A percentile compares a stretch with the other conserved stretches of the same genome.
Conservation (phyloP, 2,113 vertebrate genomes). For the Lanius ludovicianus region DNA sequence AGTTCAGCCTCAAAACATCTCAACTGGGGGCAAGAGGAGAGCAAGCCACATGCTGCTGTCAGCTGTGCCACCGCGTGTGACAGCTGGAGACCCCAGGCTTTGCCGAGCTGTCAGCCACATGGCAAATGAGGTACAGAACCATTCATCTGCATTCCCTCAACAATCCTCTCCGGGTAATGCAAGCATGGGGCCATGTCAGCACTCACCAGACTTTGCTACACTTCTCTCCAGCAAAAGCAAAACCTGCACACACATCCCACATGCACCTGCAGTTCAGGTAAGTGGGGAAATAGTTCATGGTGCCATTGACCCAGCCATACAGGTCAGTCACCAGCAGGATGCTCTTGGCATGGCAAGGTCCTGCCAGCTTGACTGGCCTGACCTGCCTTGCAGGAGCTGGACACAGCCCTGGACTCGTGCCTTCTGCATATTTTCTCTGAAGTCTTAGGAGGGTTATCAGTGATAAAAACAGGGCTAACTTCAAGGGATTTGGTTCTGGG, state of each 20-base stretch:
- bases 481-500: not conserved
- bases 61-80: not conserved
- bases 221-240: not conserved
- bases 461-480: not conserved
- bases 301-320: not conserved
- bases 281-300: not conserved
- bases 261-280: not conserved
- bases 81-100: not conserved
- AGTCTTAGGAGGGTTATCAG: not conserved
- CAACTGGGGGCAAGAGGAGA: not conserved
- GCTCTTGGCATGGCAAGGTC: not conserved
- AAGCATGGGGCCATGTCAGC: not conserved
- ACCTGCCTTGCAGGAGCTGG: not conserved
- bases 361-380: not conserved
- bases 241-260: fast-evolving
- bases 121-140: not conserved
- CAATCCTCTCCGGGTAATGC: not conserved
- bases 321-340: not conserved
- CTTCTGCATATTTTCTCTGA: not conserved
- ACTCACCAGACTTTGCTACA: fast-evolving
- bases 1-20: not conserved
- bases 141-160: not conserved
- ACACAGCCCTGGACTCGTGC: not conserved
- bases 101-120: not conserved
- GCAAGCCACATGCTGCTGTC: not conserved